phyloP scores from a whole-genome alignment of 2,888 invertebrate species.

The Drosophila barbarae region DNA sequence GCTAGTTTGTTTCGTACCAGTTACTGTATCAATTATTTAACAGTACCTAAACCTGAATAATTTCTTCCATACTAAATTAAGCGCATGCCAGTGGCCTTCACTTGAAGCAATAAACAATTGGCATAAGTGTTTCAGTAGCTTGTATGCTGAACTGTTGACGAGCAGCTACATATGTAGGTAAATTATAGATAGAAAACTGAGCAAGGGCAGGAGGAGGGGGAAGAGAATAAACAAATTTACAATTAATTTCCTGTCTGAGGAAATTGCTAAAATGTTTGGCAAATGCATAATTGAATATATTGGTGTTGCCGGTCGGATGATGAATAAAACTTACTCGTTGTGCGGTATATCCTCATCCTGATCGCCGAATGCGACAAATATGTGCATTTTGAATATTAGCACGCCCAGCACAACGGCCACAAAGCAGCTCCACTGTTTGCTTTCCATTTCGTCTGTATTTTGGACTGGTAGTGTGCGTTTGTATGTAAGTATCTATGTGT shows the following conservation, averaged over 20 bases:
- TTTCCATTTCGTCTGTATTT: slow-evolving; percentile 64
- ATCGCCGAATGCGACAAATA: slow-evolving; percentile 80
- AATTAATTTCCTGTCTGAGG: slow-evolving; percentile 62
- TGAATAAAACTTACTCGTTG: slow-evolving; percentile 86
- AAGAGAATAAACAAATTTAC: slow-evolving; percentile 54
- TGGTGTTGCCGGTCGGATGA: slow-evolving; percentile 22
- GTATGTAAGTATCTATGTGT: slow-evolving; percentile 5
- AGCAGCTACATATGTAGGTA: slow-evolving; percentile 2
- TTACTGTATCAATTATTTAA: slow-evolving; percentile 4
- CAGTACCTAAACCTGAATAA: not conserved
- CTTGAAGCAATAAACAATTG: slow-evolving; percentile 32
- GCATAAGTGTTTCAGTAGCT: slow-evolving; percentile 33
- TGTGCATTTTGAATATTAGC: slow-evolving; percentile 73
- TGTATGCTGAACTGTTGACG: slow-evolving; percentile 5
- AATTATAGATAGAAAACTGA: slow-evolving; percentile 9
- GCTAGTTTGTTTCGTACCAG: not conserved
- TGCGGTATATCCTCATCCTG: slow-evolving; percentile 94
- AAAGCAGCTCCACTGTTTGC: slow-evolving; percentile 69
- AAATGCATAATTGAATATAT: slow-evolving; percentile 53
- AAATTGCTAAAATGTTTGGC: slow-evolving; percentile 43
- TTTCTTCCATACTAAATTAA: not conserved
- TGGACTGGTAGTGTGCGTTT: slow-evolving; percentile 15
- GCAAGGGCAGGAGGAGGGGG: not conserved
- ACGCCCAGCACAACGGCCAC: slow-evolving; percentile 74
- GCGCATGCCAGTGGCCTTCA: slow-evolving; percentile 1